phyloP scores from a whole-genome alignment of 2,888 invertebrate species.

The Lasioglossum pauxillum region DNA sequence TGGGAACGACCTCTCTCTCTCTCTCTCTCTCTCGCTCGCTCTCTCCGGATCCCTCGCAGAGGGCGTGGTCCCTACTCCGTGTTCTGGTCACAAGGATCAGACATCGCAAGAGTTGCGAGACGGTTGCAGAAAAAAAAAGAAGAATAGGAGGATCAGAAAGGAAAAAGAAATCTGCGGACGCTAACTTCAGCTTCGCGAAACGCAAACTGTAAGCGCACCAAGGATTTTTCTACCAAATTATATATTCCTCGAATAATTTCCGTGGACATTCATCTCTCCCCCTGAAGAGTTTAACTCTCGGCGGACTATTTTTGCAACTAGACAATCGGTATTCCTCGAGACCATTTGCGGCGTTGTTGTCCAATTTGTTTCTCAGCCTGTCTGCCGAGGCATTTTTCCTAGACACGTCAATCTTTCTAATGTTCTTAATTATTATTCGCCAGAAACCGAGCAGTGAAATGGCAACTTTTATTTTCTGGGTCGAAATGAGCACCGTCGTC shows the following conservation, averaged over 20 bases:
- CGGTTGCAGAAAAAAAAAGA: background rate
- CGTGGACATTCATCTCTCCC: background rate
- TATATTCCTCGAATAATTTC: background rate
- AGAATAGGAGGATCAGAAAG: conserved; percentile 2
- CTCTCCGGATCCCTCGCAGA: background rate
- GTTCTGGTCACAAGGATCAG: conserved; percentile 8
- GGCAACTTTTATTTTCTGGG: background rate
- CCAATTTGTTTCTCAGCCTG: background rate
- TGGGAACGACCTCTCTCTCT: conserved; percentile 23
- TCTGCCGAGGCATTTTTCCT: background rate
- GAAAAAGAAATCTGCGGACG: background rate
- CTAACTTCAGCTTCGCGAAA: background rate
- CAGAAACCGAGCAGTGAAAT: background rate
- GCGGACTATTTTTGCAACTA: background rate
- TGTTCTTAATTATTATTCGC: background rate
- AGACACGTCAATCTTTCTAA: background rate
- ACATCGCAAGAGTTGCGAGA: background rate
- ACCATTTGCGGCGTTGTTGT: background rate
- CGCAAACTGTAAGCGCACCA: background rate
- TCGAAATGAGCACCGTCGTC: background rate
- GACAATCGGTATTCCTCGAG: background rate
- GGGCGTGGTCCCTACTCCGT: conserved; percentile 54
- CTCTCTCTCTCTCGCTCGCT: background rate
- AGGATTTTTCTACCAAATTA: background rate
- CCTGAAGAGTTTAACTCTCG: background rate